phyloP scores from a whole-genome alignment of 2,888 invertebrate genomes.

The Argynnis bischoffii region DNA sequence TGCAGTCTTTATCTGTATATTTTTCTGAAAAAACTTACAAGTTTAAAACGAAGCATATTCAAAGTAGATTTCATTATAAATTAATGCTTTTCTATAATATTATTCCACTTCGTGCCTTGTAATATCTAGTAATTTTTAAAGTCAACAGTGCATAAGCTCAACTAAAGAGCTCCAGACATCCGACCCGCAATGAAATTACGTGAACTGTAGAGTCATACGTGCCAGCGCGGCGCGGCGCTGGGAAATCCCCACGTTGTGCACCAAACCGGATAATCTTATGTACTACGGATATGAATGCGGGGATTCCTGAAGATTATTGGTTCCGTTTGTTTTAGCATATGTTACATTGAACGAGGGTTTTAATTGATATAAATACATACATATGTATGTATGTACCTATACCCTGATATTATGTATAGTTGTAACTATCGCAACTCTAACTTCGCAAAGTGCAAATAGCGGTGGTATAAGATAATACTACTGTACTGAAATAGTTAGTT shows the following conservation, averaged over 20 bases:
- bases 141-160: conserved; percentile 12
- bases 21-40: too few species aligned
- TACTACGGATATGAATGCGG: conserved; percentile 8
- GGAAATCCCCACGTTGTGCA: conserved; percentile 2
- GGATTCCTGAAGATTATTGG: conserved; percentile 18
- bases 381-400: neutral
- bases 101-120: neutral
- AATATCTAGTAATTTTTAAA: neutral
- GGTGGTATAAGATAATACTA: too few species aligned
- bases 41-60: too few species aligned
- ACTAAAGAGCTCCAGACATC: conserved; percentile 11
- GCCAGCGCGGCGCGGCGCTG: conserved; percentile 1
- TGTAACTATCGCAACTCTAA: too few species aligned
- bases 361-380: neutral
- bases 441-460: too few species aligned
- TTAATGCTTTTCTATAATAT: too few species aligned
- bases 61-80: too few species aligned
- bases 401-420: too few species aligned
- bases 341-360: neutral
- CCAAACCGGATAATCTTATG: conserved; percentile 7
- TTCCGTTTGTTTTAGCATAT: conserved; percentile 9
- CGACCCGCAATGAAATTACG: conserved; percentile 15
- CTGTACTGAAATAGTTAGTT: too few species aligned
- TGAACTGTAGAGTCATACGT: conserved; percentile 15
- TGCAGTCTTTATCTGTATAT: too few species aligned